Evolutionary conservation across 2,113 vertebrate species (phyloP).

Genomic region (Coreoperca whiteheadi): DNA sequence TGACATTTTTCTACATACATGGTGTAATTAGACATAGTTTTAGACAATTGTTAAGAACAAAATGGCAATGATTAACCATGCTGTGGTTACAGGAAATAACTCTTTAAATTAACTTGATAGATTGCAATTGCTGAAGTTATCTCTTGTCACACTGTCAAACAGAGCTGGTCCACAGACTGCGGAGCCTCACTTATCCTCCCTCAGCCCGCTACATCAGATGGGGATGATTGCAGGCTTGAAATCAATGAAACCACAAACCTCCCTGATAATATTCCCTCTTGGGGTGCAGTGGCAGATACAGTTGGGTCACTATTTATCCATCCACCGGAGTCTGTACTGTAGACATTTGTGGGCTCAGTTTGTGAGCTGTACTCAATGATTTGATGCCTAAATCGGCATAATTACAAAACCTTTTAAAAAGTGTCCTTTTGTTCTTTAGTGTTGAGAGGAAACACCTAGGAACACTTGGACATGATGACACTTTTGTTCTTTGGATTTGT

Average conservation of each 20-base stretch:
- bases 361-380: neutral
- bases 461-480: slow-evolving; percentile 42
- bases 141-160: slow-evolving; percentile 63
- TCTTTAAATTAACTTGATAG: slow-evolving; percentile 15
- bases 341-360: slow-evolving; percentile 8
- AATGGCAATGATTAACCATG: slow-evolving; percentile 10
- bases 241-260: slow-evolving; percentile 85
- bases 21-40: slow-evolving; percentile 10
- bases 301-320: slow-evolving; percentile 62
- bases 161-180: slow-evolving; percentile 45
- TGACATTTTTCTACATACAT: neutral
- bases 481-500: slow-evolving; percentile 54
- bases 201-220: slow-evolving; percentile 83
- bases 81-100: slow-evolving; percentile 40
- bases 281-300: slow-evolving; percentile 69
- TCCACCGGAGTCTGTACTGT: slow-evolving; percentile 22
- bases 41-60: slow-evolving; percentile 14
- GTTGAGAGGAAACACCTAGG: slow-evolving; percentile 31
- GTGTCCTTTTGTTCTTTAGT: slow-evolving; percentile 25
- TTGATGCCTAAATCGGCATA: slow-evolving; percentile 21
- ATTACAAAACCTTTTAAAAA: slow-evolving; percentile 1
- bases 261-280: slow-evolving; percentile 81
- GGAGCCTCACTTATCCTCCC: slow-evolving; percentile 68
- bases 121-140: slow-evolving; percentile 46
- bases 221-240: slow-evolving; percentile 80